phyloP scores from a whole-genome alignment of 35 echinoderm and acorn worm genomes.

The Lytechinus variegatus region DNA sequence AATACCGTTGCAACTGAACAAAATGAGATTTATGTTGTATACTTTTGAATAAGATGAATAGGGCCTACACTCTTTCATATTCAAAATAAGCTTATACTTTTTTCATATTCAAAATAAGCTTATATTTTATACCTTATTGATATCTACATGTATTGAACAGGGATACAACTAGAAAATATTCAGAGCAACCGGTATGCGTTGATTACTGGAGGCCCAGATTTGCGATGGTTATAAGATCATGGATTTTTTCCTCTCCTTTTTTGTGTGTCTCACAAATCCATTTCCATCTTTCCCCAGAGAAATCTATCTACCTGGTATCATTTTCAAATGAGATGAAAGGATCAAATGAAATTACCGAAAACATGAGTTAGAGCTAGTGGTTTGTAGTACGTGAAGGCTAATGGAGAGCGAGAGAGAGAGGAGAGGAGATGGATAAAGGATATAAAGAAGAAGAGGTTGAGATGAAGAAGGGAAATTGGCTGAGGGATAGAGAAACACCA shows the following conservation, averaged over 20 bases:
- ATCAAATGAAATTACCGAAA: neutral
- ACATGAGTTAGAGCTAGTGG: neutral
- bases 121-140: too few species aligned
- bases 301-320: neutral
- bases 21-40: too few species aligned
- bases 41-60: too few species aligned
- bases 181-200: neutral
- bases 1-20: too few species aligned
- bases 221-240: neutral
- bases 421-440: neutral
- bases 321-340: constrained; percentile 12
- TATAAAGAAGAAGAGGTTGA: neutral
- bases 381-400: neutral
- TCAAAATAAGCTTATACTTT: too few species aligned
- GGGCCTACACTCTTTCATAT: too few species aligned
- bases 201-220: neutral
- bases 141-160: neutral
- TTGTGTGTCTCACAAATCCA: neutral
- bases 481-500: neutral
- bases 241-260: neutral
- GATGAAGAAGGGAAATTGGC: neutral
- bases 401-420: neutral
- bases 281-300: neutral
- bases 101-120: too few species aligned
- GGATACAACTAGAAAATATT: neutral